Evolutionary conservation across 2,888 invertebrate species (phyloP).

Genomic region (Acanthacorydalis orientalis): DNA sequence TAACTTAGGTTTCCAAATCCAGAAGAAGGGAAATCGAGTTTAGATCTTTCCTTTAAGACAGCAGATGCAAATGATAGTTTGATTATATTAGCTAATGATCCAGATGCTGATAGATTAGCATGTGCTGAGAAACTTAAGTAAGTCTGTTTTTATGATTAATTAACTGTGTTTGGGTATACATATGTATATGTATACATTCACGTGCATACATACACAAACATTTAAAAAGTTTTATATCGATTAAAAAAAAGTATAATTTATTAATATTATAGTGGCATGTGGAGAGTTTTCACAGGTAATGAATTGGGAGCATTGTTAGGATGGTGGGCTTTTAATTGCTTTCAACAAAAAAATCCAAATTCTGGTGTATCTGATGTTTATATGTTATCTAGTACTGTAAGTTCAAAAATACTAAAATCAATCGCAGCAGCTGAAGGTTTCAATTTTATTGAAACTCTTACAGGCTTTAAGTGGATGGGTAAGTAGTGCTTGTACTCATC

Average conservation of each 20-base stretch:
- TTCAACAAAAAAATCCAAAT: constrained; percentile 30
- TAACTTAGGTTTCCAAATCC: constrained; percentile 76
- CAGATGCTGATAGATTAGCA: constrained; percentile 93
- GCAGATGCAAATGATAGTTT: constrained; percentile 52
- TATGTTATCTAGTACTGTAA: constrained; percentile 87
- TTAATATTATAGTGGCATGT: constrained; percentile 35
- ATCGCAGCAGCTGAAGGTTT: constrained; percentile 68
- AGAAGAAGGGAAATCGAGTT: constrained; percentile 70
- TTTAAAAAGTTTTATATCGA: background rate
- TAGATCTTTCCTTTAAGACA: constrained; percentile 45
- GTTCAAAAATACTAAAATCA: constrained; percentile 79
- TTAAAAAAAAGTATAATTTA: background rate
- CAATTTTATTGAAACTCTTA: constrained; percentile 72
- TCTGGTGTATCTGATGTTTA: constrained; percentile 44
- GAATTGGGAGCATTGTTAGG: constrained; percentile 87
- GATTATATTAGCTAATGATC: constrained; percentile 90
- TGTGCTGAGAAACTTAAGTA: constrained; percentile 72
- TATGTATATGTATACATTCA: constrained; percentile 1
- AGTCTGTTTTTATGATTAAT: constrained; percentile 9
- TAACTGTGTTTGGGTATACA: background rate
- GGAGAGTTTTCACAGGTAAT: constrained; percentile 90
- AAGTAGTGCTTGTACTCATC: background rate
- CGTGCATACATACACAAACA: background rate
- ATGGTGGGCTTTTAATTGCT: constrained; percentile 73
- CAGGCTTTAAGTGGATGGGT: constrained; percentile 99